Conservation (phyloP, 2,888 invertebrate genomes). For the Acleris sparsana region DNA sequence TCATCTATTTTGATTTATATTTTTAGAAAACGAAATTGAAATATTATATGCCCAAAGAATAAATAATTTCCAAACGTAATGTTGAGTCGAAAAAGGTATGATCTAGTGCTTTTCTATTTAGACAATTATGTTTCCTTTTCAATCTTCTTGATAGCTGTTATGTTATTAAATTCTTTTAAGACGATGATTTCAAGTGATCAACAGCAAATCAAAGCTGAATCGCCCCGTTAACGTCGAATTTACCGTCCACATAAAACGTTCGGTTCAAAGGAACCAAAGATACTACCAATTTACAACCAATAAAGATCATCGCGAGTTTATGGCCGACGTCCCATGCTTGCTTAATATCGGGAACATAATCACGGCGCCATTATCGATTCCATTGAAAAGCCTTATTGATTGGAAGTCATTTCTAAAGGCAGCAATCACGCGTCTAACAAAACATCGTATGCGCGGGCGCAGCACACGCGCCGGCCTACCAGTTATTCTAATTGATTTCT, state of each 20-base stretch:
- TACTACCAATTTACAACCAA: constrained; percentile 26
- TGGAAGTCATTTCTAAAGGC: constrained; percentile 34
- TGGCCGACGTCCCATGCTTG: constrained; percentile 27
- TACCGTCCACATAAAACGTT: constrained; percentile 12
- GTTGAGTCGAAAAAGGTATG: too few species aligned
- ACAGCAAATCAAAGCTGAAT: neutral
- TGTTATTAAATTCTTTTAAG: too few species aligned
- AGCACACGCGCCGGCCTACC: constrained; percentile 28
- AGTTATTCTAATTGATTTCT: constrained; percentile 37
- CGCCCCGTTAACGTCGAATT: constrained; percentile 13
- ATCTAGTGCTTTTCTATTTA: too few species aligned
- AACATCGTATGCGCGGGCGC: constrained; percentile 12
- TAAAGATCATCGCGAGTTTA: constrained; percentile 27
- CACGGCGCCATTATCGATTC: constrained; percentile 25
- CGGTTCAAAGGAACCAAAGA: constrained; percentile 5
- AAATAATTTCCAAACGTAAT: too few species aligned
- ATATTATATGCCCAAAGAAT: too few species aligned
- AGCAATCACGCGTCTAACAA: constrained; percentile 19
- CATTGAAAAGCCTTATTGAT: constrained; percentile 35
- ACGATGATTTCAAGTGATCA: neutral
- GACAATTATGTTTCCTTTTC: too few species aligned
- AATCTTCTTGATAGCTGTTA: too few species aligned
- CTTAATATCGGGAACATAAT: constrained; percentile 31
- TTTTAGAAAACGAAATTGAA: too few species aligned
- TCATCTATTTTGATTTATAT: too few species aligned